Evolutionary conservation across 1,140 invertebrate genomes (phyloP), one percentile per base, ranked within the genome.

Genomic region (Argopecten irradians): DNA sequence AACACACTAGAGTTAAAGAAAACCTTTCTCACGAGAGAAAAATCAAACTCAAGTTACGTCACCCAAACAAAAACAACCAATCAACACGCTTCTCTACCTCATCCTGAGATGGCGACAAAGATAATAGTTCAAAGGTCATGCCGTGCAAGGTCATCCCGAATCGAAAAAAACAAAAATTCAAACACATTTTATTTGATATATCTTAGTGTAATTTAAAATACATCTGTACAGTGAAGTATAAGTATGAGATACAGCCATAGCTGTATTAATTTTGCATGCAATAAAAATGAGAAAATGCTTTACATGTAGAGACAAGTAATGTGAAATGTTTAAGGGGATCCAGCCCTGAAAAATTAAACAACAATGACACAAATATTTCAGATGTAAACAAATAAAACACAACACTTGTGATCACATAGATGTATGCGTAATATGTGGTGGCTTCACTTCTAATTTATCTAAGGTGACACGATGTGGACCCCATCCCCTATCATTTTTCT

Each of bases 231-330:
- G 55, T 71, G 55, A 71, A 71, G 8, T 71, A n/a, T 71, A 71
- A 28, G n/a, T n/a, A n/a, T n/a, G 28, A 71, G 28, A 55, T 55
- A 55, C 13, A 71, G n/a, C 28, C 14, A 71, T n/a, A n/a, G n/a
- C n/a, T n/a, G n/a, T n/a, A 28, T 71, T 3, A 71, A 71, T 5
- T 71, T n/a, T n/a, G 28, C 55, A 71, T 71, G 55, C 55, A 71
- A n/a, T 71, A 71, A 16, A 28, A 71, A 71, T 71, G 55, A 71
- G 55, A 71, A 71, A 71, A 71, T 71, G 55, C 55, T 71, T 71
- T 71, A 71, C 55, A 71, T 71, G 55, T 28, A 28, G 55, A n/a
- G 5, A 71, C n/a, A 71, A 71, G 55, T 16, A 71, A 16, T 71
- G 55, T 28, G 55, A 71, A 5, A 71, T 71, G 55, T 71, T 71